Evolutionary conservation across 2,888 invertebrate genomes (phyloP).

Genomic region (Stenotaenia linearis): DNA sequence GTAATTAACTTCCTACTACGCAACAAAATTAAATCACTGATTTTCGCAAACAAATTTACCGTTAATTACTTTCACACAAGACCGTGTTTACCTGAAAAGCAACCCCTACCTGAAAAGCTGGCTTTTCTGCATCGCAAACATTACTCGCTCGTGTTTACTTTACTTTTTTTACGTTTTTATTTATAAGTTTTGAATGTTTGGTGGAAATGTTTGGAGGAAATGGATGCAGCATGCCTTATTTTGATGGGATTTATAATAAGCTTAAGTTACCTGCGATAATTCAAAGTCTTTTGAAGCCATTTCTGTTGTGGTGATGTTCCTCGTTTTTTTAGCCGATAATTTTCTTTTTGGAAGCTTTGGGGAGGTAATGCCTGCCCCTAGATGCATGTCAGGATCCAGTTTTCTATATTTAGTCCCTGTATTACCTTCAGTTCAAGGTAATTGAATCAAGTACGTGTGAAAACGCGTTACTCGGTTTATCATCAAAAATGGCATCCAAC

Average conservation of each 20-base stretch:
- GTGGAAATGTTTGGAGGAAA: no score
- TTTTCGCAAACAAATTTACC: no score
- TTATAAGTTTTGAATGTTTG: not conserved
- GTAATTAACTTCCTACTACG: no score
- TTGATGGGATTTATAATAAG: no score
- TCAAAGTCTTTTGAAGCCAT: constrained; percentile 32
- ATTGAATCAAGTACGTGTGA: not conserved
- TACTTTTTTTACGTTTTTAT: not conserved
- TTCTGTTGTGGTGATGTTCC: not conserved
- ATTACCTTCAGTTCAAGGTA: not conserved
- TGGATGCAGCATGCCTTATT: no score
- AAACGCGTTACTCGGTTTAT: not conserved
- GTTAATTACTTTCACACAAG: no score
- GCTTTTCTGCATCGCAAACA: not conserved
- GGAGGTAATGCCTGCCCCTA: constrained; percentile 35
- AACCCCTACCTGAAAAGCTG: not conserved
- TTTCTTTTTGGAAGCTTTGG: constrained; percentile 36
- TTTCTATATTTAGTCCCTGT: not conserved
- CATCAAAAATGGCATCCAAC: constrained; percentile 21
- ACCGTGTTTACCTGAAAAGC: not conserved
- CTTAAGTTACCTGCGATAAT: constrained; percentile 33
- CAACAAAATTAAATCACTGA: no score
- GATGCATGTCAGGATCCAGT: constrained; percentile 31
- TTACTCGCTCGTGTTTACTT: not conserved
- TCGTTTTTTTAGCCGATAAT: not conserved